Evolutionary conservation across 2,888 invertebrate genomes (phyloP).

Genomic region (Clitarchus hookeri): DNA sequence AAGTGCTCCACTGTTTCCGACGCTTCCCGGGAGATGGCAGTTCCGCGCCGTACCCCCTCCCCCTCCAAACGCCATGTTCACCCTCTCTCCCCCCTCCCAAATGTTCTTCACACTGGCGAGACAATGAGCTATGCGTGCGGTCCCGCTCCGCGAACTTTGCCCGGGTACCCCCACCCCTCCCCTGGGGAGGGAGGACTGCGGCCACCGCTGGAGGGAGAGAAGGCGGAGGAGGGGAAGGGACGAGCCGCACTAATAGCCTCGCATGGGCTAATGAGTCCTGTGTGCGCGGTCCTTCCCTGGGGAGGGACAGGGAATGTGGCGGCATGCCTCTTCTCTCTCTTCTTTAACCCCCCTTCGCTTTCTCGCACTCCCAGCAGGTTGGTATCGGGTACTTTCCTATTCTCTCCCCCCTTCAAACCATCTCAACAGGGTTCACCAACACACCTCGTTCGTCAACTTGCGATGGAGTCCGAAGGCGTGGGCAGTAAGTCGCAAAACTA

Average conservation of each 20-base stretch:
- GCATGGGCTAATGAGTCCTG: constrained; percentile 14
- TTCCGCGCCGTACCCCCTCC: not conserved
- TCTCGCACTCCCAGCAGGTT: not conserved
- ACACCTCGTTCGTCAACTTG: not conserved
- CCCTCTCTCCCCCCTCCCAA: not conserved
- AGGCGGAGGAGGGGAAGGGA: not conserved
- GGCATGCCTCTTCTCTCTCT: not conserved
- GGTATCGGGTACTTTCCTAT: not conserved
- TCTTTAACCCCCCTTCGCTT: too few relatives aligned
- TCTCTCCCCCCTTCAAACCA: not conserved
- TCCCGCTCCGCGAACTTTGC: constrained; percentile 9
- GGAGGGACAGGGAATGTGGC: not conserved
- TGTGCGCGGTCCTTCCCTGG: constrained; percentile 3
- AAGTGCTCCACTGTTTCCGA: constrained; percentile 3
- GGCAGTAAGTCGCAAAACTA: not conserved
- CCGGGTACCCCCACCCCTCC: not conserved
- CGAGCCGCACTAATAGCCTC: not conserved
- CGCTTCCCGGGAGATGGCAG: constrained; percentile 4
- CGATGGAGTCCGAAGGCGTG: not conserved
- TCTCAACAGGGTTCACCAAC: not conserved
- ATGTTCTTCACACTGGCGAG: not conserved
- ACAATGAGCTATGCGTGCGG: not conserved
- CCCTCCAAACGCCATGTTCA: not conserved
- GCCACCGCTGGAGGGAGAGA: not conserved
- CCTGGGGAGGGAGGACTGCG: not conserved